phyloP scores from a whole-genome alignment of 2,888 invertebrate species.

The Dicycla oo region DNA sequence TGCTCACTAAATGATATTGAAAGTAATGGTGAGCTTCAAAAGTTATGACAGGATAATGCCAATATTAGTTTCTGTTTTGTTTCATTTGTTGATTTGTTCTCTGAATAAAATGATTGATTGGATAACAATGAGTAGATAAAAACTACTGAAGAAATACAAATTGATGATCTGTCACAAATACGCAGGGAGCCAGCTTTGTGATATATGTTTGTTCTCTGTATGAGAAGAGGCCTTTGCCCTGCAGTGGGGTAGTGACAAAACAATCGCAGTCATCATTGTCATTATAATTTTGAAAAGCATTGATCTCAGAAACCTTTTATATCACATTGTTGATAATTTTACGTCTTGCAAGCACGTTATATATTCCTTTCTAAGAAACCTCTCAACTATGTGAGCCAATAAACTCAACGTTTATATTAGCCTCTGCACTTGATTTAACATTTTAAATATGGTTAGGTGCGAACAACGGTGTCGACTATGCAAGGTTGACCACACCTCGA shows the following conservation, averaged over 20 bases:
- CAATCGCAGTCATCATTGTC: not conserved
- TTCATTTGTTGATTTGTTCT: slow-evolving; percentile 5
- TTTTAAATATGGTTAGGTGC: slow-evolving; percentile 56
- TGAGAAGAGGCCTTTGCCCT: not conserved
- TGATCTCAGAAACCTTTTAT: not conserved
- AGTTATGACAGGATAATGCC: slow-evolving; percentile 21
- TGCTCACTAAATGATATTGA: slow-evolving; percentile 49
- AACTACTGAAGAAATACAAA: slow-evolving; percentile 8
- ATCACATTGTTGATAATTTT: not conserved
- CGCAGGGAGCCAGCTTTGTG: not conserved
- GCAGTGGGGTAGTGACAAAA: not conserved
- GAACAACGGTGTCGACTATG: slow-evolving; percentile 53
- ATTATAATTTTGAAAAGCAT: not conserved
- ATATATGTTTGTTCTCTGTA: not conserved
- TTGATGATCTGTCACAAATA: not conserved
- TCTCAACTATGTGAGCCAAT: slow-evolving; percentile 29
- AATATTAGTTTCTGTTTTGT: slow-evolving; percentile 27
- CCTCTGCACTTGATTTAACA: slow-evolving; percentile 50
- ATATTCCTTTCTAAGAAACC: slow-evolving; percentile 5
- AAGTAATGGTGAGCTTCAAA: slow-evolving; percentile 43
- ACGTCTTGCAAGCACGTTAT: not conserved
- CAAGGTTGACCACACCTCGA: slow-evolving; percentile 81
- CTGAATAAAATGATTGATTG: slow-evolving; percentile 4
- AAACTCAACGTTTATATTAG: slow-evolving; percentile 28
- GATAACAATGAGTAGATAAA: not conserved